Conservation (phyloP, 35 echinoderm and acorn worm genomes). For the Apostichopus parvimensis region DNA sequence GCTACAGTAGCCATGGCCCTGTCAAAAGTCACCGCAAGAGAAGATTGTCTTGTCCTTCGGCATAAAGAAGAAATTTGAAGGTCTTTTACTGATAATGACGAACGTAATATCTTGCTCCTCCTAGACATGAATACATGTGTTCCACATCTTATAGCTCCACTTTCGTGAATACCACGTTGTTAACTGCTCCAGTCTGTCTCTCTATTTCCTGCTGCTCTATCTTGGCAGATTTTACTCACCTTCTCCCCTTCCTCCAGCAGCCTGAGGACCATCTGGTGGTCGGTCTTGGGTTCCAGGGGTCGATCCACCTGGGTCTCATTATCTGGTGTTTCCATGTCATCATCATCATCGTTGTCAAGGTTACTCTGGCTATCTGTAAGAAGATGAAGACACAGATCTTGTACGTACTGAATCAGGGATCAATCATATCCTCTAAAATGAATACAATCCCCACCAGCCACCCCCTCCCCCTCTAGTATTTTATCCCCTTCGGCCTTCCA, state of each 20-base stretch:
- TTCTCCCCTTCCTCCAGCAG: constrained; percentile 94
- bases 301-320: constrained; percentile 80
- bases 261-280: constrained; percentile 93
- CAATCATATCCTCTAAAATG: background rate
- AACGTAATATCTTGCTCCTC: no score
- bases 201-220: no score
- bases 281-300: constrained; percentile 80
- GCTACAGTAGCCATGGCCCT: no score
- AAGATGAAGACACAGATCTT: background rate
- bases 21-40: no score
- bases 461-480: background rate
- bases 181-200: no score
- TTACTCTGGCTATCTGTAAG: constrained; percentile 64
- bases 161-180: no score
- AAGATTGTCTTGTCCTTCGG: no score
- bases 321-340: constrained; percentile 83
- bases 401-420: background rate
- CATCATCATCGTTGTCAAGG: constrained; percentile 68
- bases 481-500: background rate
- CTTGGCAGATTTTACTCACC: constrained; percentile 39
- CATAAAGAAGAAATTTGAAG: no score
- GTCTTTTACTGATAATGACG: no score
- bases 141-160: no score
- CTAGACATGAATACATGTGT: no score
- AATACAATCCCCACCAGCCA: background rate